Conservation (phyloP, 2,797 vertebrate genomes). For the Rhinichthys osculus region DNA sequence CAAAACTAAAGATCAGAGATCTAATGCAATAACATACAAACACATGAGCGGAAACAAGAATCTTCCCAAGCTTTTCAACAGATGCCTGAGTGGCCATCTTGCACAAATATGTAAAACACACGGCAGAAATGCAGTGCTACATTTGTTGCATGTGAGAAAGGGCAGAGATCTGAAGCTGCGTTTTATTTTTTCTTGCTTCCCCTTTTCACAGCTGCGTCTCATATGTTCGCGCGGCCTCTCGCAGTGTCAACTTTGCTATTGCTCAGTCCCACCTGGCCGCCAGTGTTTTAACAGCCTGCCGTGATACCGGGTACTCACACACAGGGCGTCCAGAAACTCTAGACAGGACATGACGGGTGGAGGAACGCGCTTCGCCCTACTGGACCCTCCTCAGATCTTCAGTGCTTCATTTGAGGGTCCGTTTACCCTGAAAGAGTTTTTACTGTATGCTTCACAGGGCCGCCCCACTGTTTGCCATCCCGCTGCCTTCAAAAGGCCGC, state of each 20-base stretch:
- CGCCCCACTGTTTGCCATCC: constrained; percentile 60
- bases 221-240: constrained; percentile 79
- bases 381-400: constrained; percentile 64
- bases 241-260: constrained; percentile 77
- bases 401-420: constrained; percentile 74
- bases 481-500: constrained; percentile 75
- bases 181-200: constrained; percentile 44
- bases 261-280: constrained; percentile 77
- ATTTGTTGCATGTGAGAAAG: constrained; percentile 19
- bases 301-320: constrained; percentile 66
- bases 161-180: constrained; percentile 24
- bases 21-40: constrained; percentile 16
- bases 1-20: constrained; percentile 31
- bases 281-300: constrained; percentile 75
- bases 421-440: constrained; percentile 72
- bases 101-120: constrained; percentile 45
- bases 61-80: constrained; percentile 15
- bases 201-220: constrained; percentile 78
- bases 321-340: constrained; percentile 66
- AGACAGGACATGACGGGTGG: constrained; percentile 63
- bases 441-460: constrained; percentile 68
- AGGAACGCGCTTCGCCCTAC: constrained; percentile 60
- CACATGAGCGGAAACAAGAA: constrained; percentile 19
- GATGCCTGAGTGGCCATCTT: constrained; percentile 28
- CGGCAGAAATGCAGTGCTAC: constrained; percentile 44